A percentile compares a stretch with the other conserved stretches of the same genome.
Conservation (phyloP, 2,113 vertebrate genomes). For the Erythrolamprus reginae region DNA sequence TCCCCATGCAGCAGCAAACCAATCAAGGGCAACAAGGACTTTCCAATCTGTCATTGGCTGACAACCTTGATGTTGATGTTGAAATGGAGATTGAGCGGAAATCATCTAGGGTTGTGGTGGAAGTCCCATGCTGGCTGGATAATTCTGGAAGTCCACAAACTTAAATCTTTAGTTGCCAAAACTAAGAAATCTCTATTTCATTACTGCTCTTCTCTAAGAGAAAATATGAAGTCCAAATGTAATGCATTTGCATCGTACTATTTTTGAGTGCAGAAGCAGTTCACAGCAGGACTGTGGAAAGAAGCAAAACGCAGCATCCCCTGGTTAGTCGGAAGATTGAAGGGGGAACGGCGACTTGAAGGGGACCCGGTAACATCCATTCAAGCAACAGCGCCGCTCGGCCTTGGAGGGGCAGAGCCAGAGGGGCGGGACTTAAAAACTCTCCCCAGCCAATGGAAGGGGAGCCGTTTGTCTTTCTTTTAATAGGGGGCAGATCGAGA, state of each 20-base stretch:
- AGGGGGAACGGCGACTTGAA: no score
- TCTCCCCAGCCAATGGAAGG: not conserved
- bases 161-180: not conserved
- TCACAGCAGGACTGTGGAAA: not conserved
- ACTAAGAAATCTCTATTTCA: not conserved
- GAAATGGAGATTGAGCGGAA: not conserved
- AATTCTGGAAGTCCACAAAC: not conserved
- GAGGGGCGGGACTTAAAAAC: not conserved
- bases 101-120: not conserved
- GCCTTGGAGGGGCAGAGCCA: no score
- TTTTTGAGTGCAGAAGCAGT: not conserved
- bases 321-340: not conserved
- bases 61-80: not conserved
- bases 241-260: not conserved
- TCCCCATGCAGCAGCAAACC: not conserved
- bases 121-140: not conserved
- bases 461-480: not conserved
- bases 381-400: not conserved
- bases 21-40: not conserved
- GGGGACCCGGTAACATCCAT: not conserved
- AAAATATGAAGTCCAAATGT: not conserved
- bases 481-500: not conserved
- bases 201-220: not conserved
- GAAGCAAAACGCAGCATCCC: not conserved
- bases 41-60: not conserved